A percentile compares a stretch with the other conserved stretches of the same genome.
Conservation (phyloP, 2,113 vertebrate genomes). For the Oenanthe oenanthe region DNA sequence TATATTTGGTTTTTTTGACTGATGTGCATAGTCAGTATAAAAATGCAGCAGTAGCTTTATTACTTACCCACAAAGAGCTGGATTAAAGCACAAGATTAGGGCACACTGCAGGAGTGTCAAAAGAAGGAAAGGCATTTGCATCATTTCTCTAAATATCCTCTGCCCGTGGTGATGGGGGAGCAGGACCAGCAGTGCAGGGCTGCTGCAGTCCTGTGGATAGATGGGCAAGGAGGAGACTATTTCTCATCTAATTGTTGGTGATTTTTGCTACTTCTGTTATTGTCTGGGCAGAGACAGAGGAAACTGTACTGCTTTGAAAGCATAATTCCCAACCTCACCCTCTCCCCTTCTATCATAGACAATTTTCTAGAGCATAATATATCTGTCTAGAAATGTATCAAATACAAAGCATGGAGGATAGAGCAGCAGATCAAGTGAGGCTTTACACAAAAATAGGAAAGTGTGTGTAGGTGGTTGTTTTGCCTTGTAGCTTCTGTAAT, state of each 20-base stretch:
- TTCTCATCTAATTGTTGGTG: neutral
- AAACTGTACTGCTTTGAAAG: neutral
- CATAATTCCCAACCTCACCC: accelerated
- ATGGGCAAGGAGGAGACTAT: neutral
- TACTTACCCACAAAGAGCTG: neutral
- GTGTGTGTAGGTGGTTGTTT: neutral
- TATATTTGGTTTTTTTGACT: neutral
- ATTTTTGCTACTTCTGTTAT: neutral
- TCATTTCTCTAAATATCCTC: neutral
- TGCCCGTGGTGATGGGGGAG: accelerated
- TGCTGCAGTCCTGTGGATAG: neutral
- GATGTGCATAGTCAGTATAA: neutral
- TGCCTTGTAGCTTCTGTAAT: neutral
- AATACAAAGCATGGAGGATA: neutral
- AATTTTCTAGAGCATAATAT: neutral
- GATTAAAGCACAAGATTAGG: neutral
- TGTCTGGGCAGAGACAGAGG: neutral
- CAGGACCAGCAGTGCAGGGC: neutral
- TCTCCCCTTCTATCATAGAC: neutral
- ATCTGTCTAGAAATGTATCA: neutral
- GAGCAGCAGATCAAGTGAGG: neutral
- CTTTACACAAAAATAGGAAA: neutral
- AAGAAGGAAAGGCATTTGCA: neutral
- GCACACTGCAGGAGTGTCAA: neutral
- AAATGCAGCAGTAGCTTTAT: neutral